Evolutionary conservation across 2,797 vertebrate genomes (phyloP).

Genomic region (Bucorvus abyssinicus): DNA sequence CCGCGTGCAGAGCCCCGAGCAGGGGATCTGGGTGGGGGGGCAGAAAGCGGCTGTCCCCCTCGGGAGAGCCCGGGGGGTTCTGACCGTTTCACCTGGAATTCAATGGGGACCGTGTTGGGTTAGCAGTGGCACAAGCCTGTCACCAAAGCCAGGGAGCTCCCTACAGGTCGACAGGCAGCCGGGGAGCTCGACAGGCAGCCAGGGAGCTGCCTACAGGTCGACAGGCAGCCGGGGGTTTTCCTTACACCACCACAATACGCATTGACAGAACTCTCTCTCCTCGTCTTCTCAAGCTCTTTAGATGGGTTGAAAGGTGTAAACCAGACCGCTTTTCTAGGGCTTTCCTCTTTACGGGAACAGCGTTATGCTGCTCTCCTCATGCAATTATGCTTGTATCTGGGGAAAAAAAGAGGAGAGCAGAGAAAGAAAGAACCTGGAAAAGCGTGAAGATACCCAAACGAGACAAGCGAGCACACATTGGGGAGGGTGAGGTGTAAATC

Average conservation of each 20-base stretch:
- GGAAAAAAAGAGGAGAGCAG: background rate
- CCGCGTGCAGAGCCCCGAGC: background rate
- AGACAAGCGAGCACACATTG: background rate
- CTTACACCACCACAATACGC: background rate
- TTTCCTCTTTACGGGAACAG: background rate
- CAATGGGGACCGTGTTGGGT: background rate
- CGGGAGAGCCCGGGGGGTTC: background rate
- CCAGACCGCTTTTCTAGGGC: background rate
- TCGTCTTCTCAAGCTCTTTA: background rate
- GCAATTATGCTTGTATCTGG: background rate
- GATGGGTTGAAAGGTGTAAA: background rate
- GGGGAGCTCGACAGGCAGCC: background rate
- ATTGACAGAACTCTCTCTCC: background rate
- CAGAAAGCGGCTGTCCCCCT: conserved; percentile 42
- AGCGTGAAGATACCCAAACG: background rate
- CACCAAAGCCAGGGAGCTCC: background rate
- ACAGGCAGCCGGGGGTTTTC: background rate
- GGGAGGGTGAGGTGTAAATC: background rate
- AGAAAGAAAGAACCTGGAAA: background rate
- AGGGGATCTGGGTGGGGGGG: background rate
- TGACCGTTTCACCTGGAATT: background rate
- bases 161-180: background rate
- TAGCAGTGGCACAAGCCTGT: background rate
- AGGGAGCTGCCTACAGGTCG: background rate
- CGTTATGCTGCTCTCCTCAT: background rate